Percentiles rank a stretch among this genome's conserved stretches.
These are phyloP conservation scores for Scleropages formosus DNA, from an alignment of 2,797 vertebrate genomes.

Conservation along the genomic window DNA sequence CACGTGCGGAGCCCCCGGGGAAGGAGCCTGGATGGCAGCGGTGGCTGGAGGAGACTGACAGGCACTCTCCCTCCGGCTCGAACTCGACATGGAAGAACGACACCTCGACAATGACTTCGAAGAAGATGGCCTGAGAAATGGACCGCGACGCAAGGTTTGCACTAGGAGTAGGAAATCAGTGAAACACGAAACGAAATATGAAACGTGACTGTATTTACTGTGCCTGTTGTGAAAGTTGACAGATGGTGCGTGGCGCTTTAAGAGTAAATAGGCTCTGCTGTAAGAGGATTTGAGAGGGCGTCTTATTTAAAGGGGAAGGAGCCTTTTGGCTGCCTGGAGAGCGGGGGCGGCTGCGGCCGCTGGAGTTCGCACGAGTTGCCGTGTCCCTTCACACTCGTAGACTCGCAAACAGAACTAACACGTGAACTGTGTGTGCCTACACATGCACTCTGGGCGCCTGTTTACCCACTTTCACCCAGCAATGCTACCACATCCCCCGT, in stretches of 20 bases:
- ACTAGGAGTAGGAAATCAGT: not conserved
- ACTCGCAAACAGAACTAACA: not conserved
- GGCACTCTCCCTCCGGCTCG: not conserved
- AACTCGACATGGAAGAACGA: conserved; percentile 30
- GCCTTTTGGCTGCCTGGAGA: not conserved
- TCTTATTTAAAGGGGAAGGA: conserved; percentile 27
- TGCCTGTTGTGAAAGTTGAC: conserved; percentile 25
- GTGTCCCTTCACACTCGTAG: too few relatives aligned
- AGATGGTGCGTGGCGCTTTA: conserved; percentile 27
- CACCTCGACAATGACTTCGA: conserved; percentile 22
- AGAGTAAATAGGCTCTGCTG: conserved; percentile 21
- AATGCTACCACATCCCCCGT: not conserved
- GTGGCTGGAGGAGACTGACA: not conserved
- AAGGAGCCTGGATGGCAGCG: conserved; percentile 11
- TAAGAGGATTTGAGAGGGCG: conserved; percentile 26
- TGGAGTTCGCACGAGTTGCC: too few relatives aligned
- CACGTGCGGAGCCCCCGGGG: not conserved
- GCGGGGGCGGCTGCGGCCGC: too few relatives aligned
- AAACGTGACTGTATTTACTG: not conserved
- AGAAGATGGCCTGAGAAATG: conserved; percentile 30
- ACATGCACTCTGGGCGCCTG: not conserved
- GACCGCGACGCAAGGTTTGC: conserved; percentile 35
- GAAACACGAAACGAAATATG: too few relatives aligned
- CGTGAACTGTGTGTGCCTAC: not conserved
- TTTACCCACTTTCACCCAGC: too few relatives aligned